phyloP scores from a whole-genome alignment of 2,888 invertebrate genomes.

The Cactoblastis cactorum region DNA sequence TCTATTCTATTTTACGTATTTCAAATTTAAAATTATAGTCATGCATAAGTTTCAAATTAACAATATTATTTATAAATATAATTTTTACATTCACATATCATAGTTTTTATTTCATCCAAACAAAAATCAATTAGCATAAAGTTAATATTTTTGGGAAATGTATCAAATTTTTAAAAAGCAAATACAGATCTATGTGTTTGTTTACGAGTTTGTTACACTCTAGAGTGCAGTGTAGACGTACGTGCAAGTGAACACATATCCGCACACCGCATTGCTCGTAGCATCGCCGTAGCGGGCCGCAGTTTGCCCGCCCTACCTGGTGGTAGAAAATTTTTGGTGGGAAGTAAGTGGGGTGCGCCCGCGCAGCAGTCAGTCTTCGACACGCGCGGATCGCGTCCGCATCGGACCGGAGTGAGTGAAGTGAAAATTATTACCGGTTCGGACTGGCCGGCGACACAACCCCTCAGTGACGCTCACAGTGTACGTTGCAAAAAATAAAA shows the following conservation, averaged over 20 bases:
- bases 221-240: not conserved
- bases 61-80: no score
- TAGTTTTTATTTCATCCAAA: no score
- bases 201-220: no score
- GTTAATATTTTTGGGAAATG: no score
- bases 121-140: no score
- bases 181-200: no score
- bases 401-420: conserved; percentile 45
- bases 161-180: no score
- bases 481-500: conserved; percentile 52
- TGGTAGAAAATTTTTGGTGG: conserved; percentile 76
- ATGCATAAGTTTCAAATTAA: no score
- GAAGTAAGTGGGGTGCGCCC: conserved; percentile 77
- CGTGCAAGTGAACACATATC: not conserved
- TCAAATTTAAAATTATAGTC: no score
- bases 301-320: conserved; percentile 53
- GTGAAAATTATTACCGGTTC: conserved; percentile 34
- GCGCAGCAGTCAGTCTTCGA: conserved; percentile 66
- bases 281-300: conserved; percentile 46
- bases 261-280: not conserved
- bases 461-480: conserved; percentile 51
- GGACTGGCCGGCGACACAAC: conserved; percentile 32
- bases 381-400: conserved; percentile 68
- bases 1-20: no score
- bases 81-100: no score